A percentile compares a stretch with the other conserved stretches of the same genome.
phyloP scores from a whole-genome alignment of 2,888 invertebrate genomes.

The Aspidiotus destructor region DNA sequence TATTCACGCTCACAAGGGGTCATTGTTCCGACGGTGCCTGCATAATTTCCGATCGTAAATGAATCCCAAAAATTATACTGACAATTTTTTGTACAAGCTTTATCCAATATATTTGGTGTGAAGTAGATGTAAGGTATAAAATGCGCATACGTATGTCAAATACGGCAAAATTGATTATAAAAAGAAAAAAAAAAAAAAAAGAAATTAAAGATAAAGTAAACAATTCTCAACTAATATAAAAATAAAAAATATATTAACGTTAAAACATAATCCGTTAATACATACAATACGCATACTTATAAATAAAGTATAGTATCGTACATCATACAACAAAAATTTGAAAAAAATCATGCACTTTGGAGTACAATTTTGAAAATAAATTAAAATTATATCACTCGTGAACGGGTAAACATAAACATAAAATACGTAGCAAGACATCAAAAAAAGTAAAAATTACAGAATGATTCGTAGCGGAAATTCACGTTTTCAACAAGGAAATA shows the following conservation, averaged over 20 bases:
- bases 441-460: too few species aligned
- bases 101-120: constrained; percentile 27
- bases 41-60: too few species aligned
- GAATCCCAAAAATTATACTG: too few species aligned
- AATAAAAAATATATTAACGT: constrained; percentile 5
- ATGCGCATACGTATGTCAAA: constrained; percentile 14
- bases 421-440: neutral
- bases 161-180: neutral
- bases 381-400: constrained; percentile 30
- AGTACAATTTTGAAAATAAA: constrained; percentile 18
- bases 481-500: too few species aligned
- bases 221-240: constrained; percentile 5
- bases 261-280: neutral
- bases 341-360: neutral
- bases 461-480: too few species aligned
- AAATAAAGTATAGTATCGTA: too few species aligned
- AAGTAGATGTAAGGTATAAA: constrained; percentile 24
- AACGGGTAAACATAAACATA: constrained; percentile 5
- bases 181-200: neutral
- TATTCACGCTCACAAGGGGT: too few species aligned
- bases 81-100: neutral
- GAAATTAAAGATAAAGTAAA: neutral
- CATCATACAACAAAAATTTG: neutral
- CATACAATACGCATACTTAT: too few species aligned
- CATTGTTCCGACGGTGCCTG: too few species aligned